Base-by-base conservation (phyloP, 2,888 invertebrate species). In the Chrysotoxum bicinctum region DNA sequence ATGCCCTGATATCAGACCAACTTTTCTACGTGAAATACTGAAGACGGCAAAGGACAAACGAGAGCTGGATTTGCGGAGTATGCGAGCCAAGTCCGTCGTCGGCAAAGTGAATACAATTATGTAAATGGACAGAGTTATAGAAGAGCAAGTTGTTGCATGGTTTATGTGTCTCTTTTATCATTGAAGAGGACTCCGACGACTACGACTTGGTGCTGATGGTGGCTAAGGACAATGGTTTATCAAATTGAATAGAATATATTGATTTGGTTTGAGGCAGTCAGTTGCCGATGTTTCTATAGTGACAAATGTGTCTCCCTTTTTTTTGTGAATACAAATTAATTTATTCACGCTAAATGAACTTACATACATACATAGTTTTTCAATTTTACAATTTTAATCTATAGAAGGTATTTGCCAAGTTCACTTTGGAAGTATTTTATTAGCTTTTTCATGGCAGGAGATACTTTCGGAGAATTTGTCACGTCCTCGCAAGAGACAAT, bases 101-200 rank as follows among this genome's bases (percentile, higher is more conserved):
- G 58, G 12, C 72, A 76, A 77, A 73, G 73, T 40, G 82, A 83
- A 83, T 78, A 78, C 78, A 78, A 83, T 83, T 83, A 83, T 83
- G 82, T 74, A 83, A 83, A 83, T 83, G 82, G 77, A 78, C 54
- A 48, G 78, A 45, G 54, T 69, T 68, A 56, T 66, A 35, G 66
- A 66, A 68, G 66, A 68, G 69, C 73, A 78, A 83, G 78, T 83
- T 83, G 73, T 83, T 78, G 82, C 73, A 77, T 73, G 73, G 73
- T 66, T 62, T 68, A 72, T 83, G 60, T 69, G 45, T 56, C 45
- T 45, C 16, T 30, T 64, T 35, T 26, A 43, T 76, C 52, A 64
- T 68, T 21, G 43, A 72, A 76, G 70, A 58, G 12, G 12, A 23
- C 14, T 30, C 21, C 12, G 9, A 48, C n/a, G 16, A 30, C 62